These are phyloP conservation scores for Protosalanx chinensis DNA, from an alignment of 2,797 vertebrate genomes.

Conservation along the genomic window DNA sequence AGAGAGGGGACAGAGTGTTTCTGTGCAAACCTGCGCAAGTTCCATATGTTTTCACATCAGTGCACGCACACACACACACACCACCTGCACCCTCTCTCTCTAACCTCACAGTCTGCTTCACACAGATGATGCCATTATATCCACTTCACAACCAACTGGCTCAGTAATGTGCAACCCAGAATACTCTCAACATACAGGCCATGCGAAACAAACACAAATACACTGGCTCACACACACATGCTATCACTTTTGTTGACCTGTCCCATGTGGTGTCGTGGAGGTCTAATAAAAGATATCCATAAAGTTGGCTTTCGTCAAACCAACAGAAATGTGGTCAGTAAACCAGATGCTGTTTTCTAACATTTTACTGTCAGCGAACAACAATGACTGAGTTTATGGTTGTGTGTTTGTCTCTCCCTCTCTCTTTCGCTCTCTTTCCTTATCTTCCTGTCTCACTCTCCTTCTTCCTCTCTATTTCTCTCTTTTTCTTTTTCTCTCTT, in stretches of 20 bases:
- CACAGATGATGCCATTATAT: constrained; percentile 65
- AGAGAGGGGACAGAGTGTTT: constrained; percentile 23
- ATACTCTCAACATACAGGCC: constrained; percentile 34
- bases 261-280: background rate
- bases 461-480: too few species aligned
- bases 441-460: background rate
- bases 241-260: constrained; percentile 22
- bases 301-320: background rate
- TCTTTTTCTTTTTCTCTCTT: too few species aligned
- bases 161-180: constrained; percentile 42
- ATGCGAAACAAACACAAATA: constrained; percentile 5
- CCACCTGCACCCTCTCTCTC: background rate
- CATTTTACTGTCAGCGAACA: background rate
- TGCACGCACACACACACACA: too few species aligned
- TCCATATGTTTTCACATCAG: too few species aligned
- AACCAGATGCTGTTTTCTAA: background rate
- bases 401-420: background rate
- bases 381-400: background rate
- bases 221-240: background rate
- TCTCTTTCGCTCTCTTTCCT: background rate
- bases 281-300: background rate
- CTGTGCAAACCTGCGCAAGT: too few species aligned
- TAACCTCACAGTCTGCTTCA: constrained; percentile 33
- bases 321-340: background rate
- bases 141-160: constrained; percentile 58